A percentile compares a stretch with the other conserved stretches of the same genome.
Evolutionary conservation across 2,113 vertebrate genomes (phyloP).

Genomic region (Acanthisitta chloris): DNA sequence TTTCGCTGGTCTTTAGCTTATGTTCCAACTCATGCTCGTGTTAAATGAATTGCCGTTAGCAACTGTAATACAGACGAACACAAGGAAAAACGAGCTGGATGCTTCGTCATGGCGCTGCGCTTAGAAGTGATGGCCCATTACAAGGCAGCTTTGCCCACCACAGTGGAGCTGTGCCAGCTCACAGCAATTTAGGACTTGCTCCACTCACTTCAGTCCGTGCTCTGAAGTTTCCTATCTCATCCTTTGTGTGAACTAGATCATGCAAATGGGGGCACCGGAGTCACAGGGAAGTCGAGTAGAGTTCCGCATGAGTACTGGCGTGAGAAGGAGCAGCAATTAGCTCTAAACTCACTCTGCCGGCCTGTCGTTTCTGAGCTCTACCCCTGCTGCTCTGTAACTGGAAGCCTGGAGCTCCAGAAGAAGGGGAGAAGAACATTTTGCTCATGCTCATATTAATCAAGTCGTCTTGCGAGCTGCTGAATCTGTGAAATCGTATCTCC

Average conservation of each 20-base stretch:
- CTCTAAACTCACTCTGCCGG: neutral
- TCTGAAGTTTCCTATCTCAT: neutral
- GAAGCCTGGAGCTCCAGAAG: neutral
- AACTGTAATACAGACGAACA: neutral
- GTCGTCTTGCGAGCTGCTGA: neutral
- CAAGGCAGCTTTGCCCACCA: neutral
- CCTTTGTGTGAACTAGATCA: neutral
- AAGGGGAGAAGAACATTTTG: neutral
- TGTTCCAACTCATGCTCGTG: neutral
- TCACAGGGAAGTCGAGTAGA: neutral
- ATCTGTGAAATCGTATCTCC: conserved; percentile 18
- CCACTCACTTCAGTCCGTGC: accelerated
- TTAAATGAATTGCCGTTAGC: neutral
- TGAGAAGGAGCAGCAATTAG: conserved; percentile 14
- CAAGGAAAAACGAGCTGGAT: neutral
- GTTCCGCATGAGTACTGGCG: neutral
- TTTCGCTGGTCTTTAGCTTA: neutral
- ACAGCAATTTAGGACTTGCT: neutral
- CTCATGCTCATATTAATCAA: neutral
- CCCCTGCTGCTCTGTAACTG: neutral
- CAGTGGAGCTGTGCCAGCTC: neutral
- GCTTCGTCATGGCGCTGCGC: neutral
- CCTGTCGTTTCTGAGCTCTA: neutral
- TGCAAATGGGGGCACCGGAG: neutral
- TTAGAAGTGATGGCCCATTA: neutral